A percentile compares a stretch with the other conserved stretches of the same genome.
Evolutionary conservation across 2,797 vertebrate genomes (phyloP).

Genomic region (Myripristis jacobus): DNA sequence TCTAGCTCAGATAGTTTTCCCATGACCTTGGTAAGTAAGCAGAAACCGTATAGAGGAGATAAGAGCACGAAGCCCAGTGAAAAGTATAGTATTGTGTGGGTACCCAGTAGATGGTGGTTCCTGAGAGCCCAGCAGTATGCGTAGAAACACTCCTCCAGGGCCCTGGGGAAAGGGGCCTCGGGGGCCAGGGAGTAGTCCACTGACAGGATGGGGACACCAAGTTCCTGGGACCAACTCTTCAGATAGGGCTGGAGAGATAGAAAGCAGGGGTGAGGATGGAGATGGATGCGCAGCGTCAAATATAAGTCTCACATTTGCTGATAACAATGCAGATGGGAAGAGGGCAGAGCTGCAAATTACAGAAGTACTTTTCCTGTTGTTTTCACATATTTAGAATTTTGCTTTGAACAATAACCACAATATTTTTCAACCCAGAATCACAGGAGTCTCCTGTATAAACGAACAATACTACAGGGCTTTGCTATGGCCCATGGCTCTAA

Average conservation of each 20-base stretch:
- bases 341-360: no score
- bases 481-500: no score
- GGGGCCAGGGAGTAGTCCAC: constrained; percentile 94
- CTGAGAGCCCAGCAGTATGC: constrained; percentile 94
- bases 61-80: not conserved
- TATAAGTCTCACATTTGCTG: not conserved
- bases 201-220: constrained; percentile 89
- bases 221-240: constrained; percentile 91
- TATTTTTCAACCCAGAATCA: no score
- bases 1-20: constrained; percentile 4
- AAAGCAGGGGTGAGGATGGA: constrained; percentile 18
- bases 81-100: constrained; percentile 8
- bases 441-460: no score
- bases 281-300: not conserved
- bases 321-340: no score
- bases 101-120: constrained; percentile 89
- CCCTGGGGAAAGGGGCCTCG: constrained; percentile 92
- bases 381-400: no score
- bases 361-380: no score
- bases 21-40: constrained; percentile 7
- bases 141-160: constrained; percentile 94
- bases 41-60: constrained; percentile 4
- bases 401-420: no score
- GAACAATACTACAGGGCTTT: no score
- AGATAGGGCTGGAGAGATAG: constrained; percentile 85